Evolutionary conservation across 92 coral and sea anemone genomes (phyloP).

Genomic region (Bergia sp.): DNA sequence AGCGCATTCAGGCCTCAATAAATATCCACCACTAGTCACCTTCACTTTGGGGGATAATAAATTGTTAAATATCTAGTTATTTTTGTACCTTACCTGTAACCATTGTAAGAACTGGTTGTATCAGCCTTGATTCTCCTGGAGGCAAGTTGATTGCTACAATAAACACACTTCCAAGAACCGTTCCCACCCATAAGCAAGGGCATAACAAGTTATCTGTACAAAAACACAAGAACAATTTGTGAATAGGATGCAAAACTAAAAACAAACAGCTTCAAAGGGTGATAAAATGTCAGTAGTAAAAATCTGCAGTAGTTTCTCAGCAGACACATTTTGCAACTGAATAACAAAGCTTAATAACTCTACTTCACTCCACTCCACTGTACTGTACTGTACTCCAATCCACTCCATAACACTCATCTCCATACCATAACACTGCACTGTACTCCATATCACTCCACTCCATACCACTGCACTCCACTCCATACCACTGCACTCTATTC

Average conservation of each 20-base stretch:
- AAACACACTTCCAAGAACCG: constrained; percentile 85
- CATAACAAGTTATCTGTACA: constrained; percentile 77
- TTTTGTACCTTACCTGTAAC: constrained; percentile 75
- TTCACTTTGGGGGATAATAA: too few relatives aligned
- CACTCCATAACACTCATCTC: too few relatives aligned
- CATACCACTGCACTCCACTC: too few relatives aligned
- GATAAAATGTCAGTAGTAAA: not conserved
- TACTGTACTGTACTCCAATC: too few relatives aligned
- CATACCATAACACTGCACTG: too few relatives aligned
- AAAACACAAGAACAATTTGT: not conserved
- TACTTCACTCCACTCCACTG: too few relatives aligned
- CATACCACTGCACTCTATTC: not conserved
- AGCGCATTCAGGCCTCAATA: too few relatives aligned
- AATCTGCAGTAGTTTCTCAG: too few relatives aligned
- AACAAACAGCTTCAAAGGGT: not conserved
- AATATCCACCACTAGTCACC: too few relatives aligned
- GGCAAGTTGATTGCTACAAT: constrained; percentile 92
- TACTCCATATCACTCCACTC: not conserved
- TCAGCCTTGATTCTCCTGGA: constrained; percentile 78
- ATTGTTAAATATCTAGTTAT: not conserved
- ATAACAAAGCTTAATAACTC: too few relatives aligned
- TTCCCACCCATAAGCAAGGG: constrained; percentile 95
- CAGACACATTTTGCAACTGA: too few relatives aligned
- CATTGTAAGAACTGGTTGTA: constrained; percentile 89
- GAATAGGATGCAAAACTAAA: not conserved